Conservation (phyloP, 2,113 vertebrate species). For the Hippocampus abdominalis region DNA sequence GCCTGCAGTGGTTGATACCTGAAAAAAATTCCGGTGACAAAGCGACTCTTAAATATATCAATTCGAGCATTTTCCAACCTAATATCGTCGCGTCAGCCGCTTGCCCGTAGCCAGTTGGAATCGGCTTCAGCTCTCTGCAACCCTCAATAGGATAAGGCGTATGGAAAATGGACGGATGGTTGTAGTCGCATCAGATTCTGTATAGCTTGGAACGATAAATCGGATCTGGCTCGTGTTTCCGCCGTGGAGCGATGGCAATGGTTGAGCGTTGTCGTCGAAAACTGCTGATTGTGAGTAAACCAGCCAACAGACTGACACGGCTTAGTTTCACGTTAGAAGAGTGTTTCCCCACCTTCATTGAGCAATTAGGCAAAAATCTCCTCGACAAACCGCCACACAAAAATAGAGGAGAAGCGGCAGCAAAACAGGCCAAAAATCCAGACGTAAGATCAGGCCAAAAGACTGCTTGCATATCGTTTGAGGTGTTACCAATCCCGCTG, state of each 20-base stretch:
- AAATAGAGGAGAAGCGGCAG: neutral
- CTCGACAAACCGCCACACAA: neutral
- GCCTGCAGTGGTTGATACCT: neutral
- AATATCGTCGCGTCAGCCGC: neutral
- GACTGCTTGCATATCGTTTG: neutral
- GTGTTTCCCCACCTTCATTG: no score
- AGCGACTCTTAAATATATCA: neutral
- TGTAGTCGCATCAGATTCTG: neutral
- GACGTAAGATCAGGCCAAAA: no score
- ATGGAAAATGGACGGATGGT: neutral
- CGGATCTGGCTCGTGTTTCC: neutral
- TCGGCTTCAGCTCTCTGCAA: neutral
- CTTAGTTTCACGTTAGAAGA: no score
- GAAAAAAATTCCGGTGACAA: neutral
- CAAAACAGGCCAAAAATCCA: no score
- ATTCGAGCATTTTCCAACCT: neutral
- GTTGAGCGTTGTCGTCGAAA: neutral
- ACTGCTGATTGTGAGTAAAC: neutral
- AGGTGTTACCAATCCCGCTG: no score
- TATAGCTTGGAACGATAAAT: neutral
- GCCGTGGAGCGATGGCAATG: neutral
- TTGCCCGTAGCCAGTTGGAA: neutral
- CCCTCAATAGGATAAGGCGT: neutral
- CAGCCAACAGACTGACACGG: neutral
- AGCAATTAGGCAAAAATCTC: no score